Evolutionary conservation across 2,113 vertebrate species (phyloP).

Genomic region (Catharus bicknelli): DNA sequence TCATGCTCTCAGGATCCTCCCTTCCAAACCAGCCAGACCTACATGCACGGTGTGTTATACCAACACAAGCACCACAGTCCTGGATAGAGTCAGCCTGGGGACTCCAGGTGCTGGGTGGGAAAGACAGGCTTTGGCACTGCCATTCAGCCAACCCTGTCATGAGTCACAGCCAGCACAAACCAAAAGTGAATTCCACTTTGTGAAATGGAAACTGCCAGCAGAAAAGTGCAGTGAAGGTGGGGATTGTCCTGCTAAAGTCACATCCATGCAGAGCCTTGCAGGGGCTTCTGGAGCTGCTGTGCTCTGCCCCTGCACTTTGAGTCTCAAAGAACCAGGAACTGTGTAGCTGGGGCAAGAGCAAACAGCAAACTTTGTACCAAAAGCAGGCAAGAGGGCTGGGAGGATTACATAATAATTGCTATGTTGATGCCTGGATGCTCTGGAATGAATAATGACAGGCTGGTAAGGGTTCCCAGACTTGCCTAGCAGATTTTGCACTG

Average conservation of each 20-base stretch:
- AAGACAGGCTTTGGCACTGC: background rate
- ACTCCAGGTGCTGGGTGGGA: background rate
- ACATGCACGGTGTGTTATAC: no score
- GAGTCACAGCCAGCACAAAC: background rate
- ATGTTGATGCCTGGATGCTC: background rate
- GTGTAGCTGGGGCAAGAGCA: background rate
- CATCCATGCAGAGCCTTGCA: background rate
- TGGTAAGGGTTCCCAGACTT: background rate
- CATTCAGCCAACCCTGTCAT: accelerated
- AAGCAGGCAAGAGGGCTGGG: background rate
- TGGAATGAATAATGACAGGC: background rate
- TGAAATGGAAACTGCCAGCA: background rate
- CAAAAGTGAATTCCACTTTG: background rate
- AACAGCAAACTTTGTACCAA: background rate
- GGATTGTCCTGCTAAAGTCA: background rate
- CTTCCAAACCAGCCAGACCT: background rate
- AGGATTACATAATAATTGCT: background rate
- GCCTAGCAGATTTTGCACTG: background rate
- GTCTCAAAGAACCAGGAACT: background rate
- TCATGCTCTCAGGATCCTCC: background rate
- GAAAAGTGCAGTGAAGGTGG: background rate
- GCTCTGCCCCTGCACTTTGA: background rate
- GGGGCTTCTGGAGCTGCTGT: background rate
- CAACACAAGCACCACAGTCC: background rate
- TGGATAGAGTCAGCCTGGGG: background rate